These are phyloP conservation scores for Melieria crassipennis DNA, from an alignment of 2,888 invertebrate genomes.

Conservation along the genomic window DNA sequence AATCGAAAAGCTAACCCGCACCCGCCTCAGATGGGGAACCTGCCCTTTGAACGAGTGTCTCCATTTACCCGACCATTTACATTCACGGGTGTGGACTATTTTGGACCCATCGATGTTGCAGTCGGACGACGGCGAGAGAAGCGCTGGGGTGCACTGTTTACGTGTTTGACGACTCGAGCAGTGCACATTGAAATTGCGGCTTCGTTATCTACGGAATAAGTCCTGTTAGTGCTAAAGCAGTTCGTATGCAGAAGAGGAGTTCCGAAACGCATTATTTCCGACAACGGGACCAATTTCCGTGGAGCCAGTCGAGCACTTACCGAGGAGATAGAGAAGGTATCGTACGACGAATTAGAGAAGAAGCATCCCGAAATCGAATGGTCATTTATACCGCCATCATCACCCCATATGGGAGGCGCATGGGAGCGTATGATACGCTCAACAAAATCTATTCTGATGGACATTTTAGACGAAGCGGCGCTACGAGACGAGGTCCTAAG, in stretches of 20 bases:
- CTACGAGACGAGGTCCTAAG: conserved; percentile 1
- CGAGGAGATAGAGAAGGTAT: conserved; percentile 13
- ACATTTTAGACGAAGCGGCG: not conserved
- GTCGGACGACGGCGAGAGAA: conserved; percentile 40
- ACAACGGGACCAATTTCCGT: too few relatives aligned
- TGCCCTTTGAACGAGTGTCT: conserved; percentile 24
- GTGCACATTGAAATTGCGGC: conserved; percentile 42
- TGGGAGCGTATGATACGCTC: conserved; percentile 4
- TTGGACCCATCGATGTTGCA: conserved; percentile 39
- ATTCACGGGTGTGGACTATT: conserved; percentile 40
- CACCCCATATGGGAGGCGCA: conserved; percentile 6
- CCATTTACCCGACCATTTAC: conserved; percentile 30
- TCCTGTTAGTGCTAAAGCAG: conserved; percentile 34
- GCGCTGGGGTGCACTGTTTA: conserved; percentile 42
- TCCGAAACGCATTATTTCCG: too few relatives aligned
- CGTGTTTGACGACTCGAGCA: conserved; percentile 40
- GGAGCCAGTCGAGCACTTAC: conserved; percentile 28
- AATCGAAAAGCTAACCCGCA: conserved; percentile 22
- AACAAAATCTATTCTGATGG: too few relatives aligned
- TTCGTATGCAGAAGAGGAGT: too few relatives aligned
- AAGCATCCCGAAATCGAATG: conserved; percentile 11
- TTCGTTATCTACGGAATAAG: conserved; percentile 33
- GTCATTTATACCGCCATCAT: not conserved
- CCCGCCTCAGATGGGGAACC: conserved; percentile 25
- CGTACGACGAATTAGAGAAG: not conserved